Evolutionary conservation across 2,113 vertebrate genomes (phyloP).

Genomic region (Numida meleagris): DNA sequence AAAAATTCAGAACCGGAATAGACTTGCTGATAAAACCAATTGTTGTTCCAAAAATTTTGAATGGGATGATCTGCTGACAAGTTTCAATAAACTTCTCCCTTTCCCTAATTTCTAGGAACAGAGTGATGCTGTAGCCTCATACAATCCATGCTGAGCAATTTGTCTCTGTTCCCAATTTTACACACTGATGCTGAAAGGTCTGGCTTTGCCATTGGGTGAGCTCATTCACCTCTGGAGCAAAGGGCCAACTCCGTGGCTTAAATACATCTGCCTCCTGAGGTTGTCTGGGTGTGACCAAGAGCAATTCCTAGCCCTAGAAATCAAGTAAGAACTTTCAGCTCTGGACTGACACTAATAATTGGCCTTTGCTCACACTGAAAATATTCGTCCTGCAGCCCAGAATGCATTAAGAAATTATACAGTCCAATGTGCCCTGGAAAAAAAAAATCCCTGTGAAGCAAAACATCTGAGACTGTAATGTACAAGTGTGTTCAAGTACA

Average conservation of each 20-base stretch:
- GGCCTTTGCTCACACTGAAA: background rate
- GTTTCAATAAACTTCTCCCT: background rate
- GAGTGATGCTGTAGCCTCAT: background rate
- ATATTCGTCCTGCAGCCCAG: background rate
- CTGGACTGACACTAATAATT: background rate
- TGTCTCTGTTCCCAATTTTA: background rate
- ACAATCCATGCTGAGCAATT: background rate
- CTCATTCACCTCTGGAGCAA: background rate
- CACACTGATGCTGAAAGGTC: background rate
- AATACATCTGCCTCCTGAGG: fast-evolving
- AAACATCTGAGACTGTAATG: background rate
- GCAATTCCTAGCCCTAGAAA: background rate
- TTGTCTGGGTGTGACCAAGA: background rate
- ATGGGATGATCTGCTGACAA: background rate
- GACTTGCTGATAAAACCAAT: background rate
- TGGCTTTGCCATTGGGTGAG: background rate
- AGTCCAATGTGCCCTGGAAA: background rate
- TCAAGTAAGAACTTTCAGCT: background rate
- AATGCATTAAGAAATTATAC: background rate
- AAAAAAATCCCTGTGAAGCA: background rate
- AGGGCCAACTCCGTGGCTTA: fast-evolving
- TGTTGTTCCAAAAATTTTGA: background rate
- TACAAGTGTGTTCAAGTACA: background rate
- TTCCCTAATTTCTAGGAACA: background rate
- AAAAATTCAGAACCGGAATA: background rate